Conservation (phyloP, 2,797 vertebrate species). For the Garrulus glandarius region DNA sequence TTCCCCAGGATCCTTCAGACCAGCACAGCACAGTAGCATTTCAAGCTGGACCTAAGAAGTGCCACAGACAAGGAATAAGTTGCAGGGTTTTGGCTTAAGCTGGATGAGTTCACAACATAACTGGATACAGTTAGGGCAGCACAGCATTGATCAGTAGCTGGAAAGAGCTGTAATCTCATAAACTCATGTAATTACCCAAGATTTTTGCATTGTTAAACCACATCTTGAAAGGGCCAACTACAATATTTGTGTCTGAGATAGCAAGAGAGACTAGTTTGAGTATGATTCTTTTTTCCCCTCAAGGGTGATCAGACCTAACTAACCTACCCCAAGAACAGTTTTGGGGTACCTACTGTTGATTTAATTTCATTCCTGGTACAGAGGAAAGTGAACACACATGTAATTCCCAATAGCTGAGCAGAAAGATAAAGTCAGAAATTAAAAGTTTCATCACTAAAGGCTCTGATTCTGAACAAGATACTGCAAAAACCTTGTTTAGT, state of each 20-base stretch:
- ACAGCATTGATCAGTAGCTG: background rate
- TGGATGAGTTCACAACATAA: background rate
- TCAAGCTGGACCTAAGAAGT: background rate
- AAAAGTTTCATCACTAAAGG: background rate
- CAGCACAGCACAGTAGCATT: background rate
- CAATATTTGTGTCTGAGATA: background rate
- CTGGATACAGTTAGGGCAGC: background rate
- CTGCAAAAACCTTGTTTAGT: background rate
- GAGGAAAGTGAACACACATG: background rate
- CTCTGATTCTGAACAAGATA: background rate
- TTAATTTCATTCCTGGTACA: background rate
- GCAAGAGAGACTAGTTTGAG: background rate
- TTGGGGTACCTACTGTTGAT: background rate
- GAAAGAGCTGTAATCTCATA: background rate
- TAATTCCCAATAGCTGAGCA: background rate
- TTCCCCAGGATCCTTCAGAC: background rate
- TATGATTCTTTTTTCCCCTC: background rate
- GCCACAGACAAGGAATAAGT: background rate
- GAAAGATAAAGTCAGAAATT: background rate
- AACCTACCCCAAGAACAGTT: background rate
- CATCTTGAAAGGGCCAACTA: background rate
- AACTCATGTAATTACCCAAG: background rate
- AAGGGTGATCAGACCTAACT: background rate
- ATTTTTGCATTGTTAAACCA: background rate
- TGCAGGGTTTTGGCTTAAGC: background rate